Conservation (phyloP, 2,888 invertebrate genomes). For the Buathra laborator region DNA sequence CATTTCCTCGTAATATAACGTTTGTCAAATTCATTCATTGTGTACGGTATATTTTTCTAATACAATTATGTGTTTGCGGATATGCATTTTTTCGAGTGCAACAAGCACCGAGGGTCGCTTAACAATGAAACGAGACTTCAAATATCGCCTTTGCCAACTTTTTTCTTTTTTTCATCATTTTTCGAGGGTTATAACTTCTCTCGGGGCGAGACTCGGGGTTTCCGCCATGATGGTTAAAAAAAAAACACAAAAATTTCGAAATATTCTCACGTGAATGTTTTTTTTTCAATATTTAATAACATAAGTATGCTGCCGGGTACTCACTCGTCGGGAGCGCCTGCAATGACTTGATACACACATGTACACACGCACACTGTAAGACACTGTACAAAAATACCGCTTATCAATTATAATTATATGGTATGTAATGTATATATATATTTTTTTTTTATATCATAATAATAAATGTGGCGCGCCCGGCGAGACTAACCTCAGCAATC, state of each 20-base stretch:
- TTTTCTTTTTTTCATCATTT: neutral
- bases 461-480: constrained; percentile 77
- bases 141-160: neutral
- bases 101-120: constrained; percentile 56
- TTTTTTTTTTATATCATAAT: constrained; percentile 62
- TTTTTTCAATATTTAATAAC: constrained; percentile 53
- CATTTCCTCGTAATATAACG: neutral
- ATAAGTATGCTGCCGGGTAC: constrained; percentile 70
- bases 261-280: neutral
- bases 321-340: constrained; percentile 78
- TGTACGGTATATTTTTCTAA: constrained; percentile 42
- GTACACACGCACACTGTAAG: constrained; percentile 77
- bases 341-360: constrained; percentile 75
- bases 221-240: constrained; percentile 41
- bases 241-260: neutral
- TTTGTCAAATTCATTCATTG: constrained; percentile 9
- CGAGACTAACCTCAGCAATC: constrained; percentile 76
- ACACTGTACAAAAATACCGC: constrained; percentile 84
- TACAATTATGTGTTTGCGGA: constrained; percentile 55
- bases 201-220: constrained; percentile 63
- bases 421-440: constrained; percentile 72
- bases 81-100: constrained; percentile 61
- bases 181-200: constrained; percentile 7
- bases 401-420: constrained; percentile 75
- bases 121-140: neutral